Percentiles rank a stretch among this genome's conserved stretches.
These are phyloP conservation scores for Arion vulgaris DNA, from an alignment of 1,140 invertebrate genomes.

Conservation along the genomic window DNA sequence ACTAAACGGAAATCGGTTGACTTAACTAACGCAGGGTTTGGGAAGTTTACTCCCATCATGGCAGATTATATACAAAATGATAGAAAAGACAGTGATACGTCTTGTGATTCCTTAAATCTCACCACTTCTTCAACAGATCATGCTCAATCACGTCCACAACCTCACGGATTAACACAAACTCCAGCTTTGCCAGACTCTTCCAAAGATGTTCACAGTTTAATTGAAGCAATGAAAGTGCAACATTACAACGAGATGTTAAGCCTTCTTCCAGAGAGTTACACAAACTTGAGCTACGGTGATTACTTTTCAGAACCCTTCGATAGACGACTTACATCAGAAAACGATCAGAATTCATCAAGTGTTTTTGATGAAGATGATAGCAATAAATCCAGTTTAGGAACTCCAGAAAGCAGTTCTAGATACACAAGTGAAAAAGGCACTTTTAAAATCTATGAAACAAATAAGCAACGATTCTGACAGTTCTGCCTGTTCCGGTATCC, in stretches of 20 bases:
- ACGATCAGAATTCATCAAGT: background rate
- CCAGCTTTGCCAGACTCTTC: background rate
- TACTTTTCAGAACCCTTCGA: background rate
- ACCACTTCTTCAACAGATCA: slow-evolving; percentile 3
- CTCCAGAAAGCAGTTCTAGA: background rate
- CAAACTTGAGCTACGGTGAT: background rate
- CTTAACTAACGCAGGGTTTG: slow-evolving; percentile 8
- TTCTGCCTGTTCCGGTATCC: slow-evolving; percentile 1
- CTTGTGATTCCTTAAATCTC: slow-evolving; percentile 14
- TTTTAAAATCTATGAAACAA: slow-evolving; percentile 16
- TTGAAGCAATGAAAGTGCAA: background rate
- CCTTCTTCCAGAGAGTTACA: slow-evolving; percentile 16
- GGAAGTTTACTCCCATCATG: slow-evolving; percentile 32
- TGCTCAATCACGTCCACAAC: background rate
- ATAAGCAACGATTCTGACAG: slow-evolving; percentile 10
- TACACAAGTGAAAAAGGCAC: background rate
- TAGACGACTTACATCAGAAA: background rate
- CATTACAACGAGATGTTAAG: slow-evolving; percentile 16
- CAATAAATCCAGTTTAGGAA: background rate
- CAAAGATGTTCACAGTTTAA: background rate
- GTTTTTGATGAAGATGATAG: background rate
- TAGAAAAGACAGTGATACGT: slow-evolving; percentile 34
- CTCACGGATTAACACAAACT: background rate
- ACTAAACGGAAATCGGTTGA: slow-evolving; percentile 13
- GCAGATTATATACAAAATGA: slow-evolving; percentile 30